Evolutionary conservation across 2,797 vertebrate species (phyloP).

Genomic region (Sphenopsis melanotis): DNA sequence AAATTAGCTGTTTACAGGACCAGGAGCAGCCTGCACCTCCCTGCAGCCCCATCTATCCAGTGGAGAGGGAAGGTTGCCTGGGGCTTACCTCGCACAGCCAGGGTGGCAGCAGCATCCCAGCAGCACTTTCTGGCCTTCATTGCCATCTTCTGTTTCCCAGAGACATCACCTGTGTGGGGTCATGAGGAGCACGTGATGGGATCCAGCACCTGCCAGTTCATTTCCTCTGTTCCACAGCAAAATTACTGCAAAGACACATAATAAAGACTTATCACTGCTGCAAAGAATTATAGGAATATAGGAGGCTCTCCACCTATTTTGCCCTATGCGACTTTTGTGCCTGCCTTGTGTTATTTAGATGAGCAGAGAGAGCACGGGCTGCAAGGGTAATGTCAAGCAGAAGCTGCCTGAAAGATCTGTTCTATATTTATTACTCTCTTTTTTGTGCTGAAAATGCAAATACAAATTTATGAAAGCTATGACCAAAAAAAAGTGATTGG

Average conservation of each 20-base stretch:
- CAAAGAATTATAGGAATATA: background rate
- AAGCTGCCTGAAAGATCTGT: background rate
- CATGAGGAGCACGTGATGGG: background rate
- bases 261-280: background rate
- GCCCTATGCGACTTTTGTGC: background rate
- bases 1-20: background rate
- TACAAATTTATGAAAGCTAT: background rate
- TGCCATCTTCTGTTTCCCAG: background rate
- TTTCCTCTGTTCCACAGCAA: background rate
- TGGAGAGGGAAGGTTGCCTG: background rate
- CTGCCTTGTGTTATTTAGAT: background rate
- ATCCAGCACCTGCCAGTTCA: rapidly evolving
- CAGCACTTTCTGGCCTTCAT: rapidly evolving
- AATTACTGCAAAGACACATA: background rate
- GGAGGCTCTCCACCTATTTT: background rate
- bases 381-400: background rate
- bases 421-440: background rate
- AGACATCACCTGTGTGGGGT: too few species aligned
- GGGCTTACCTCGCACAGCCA: background rate
- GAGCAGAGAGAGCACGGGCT: background rate
- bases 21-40: background rate
- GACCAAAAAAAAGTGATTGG: background rate
- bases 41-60: background rate
- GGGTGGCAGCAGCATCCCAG: background rate
- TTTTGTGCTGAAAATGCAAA: background rate